Conservation (phyloP, 2,888 invertebrate species). For the Syrphus vitripennis region DNA sequence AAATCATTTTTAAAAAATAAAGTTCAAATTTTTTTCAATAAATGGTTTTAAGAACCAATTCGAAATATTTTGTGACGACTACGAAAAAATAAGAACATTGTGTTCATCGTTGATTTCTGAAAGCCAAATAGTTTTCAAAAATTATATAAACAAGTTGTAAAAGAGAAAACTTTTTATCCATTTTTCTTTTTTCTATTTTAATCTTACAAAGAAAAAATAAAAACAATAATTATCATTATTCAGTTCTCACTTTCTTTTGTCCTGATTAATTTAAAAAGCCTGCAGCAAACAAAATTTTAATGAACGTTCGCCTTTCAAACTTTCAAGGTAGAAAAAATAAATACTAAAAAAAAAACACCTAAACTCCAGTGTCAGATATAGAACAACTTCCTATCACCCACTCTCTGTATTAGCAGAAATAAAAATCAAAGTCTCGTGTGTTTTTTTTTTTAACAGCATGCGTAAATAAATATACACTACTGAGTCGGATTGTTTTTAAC, state of each 20-base stretch:
- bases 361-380: background rate
- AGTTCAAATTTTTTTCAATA: too few species aligned
- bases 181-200: background rate
- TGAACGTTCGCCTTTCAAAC: conserved; percentile 10
- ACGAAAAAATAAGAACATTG: too few species aligned
- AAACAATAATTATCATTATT: background rate
- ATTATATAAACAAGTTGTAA: too few species aligned
- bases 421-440: background rate
- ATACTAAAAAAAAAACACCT: background rate
- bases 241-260: background rate
- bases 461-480: conserved; percentile 6
- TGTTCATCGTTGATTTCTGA: too few species aligned
- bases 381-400: background rate
- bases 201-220: background rate
- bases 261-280: background rate
- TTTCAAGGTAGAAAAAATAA: conserved; percentile 14
- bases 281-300: background rate
- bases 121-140: too few species aligned
- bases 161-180: too few species aligned
- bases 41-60: too few species aligned
- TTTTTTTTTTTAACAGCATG: background rate
- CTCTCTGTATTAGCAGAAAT: background rate
- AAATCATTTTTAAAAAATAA: background rate
- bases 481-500: conserved; percentile 13
- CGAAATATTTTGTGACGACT: too few species aligned